Evolutionary conservation across 2,888 invertebrate genomes (phyloP).

Genomic region (Proisotoma minuta): DNA sequence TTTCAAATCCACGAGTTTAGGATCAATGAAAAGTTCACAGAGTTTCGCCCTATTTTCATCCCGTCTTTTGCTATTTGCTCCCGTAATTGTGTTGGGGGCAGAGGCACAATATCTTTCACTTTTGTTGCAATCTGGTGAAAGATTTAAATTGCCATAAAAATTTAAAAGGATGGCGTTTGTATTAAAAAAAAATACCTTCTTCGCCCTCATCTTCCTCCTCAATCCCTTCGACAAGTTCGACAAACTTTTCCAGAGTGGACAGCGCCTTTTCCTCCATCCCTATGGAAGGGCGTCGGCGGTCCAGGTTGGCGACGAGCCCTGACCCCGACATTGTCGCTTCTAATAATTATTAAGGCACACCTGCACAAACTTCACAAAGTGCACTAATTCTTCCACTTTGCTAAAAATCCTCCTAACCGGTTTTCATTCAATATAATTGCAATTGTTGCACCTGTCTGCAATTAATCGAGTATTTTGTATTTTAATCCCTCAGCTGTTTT

Average conservation of each 20-base stretch:
- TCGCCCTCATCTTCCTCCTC: conserved; percentile 37
- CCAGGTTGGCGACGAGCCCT: conserved; percentile 34
- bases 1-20: conserved; percentile 30
- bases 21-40: conserved; percentile 44
- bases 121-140: not conserved
- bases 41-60: conserved; percentile 37
- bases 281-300: conserved; percentile 42
- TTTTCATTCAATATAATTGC: too few relatives aligned
- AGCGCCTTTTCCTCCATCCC: conserved; percentile 44
- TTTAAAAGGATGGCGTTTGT: too few relatives aligned
- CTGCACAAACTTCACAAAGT: too few relatives aligned
- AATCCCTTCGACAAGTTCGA: conserved; percentile 41
- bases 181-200: too few relatives aligned
- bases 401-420: too few relatives aligned
- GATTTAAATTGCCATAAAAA: not conserved
- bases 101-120: conserved; percentile 7
- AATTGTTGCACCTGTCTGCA: too few relatives aligned
- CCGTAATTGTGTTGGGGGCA: conserved; percentile 13
- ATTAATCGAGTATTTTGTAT: too few relatives aligned
- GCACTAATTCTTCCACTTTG: too few relatives aligned
- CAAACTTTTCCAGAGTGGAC: conserved; percentile 44
- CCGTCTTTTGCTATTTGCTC: conserved; percentile 18
- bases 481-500: too few relatives aligned
- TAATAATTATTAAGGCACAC: not conserved
- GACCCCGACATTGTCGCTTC: conserved; percentile 35